phyloP scores from a whole-genome alignment of 2,888 invertebrate species.

The Trachelus iudaicus region DNA sequence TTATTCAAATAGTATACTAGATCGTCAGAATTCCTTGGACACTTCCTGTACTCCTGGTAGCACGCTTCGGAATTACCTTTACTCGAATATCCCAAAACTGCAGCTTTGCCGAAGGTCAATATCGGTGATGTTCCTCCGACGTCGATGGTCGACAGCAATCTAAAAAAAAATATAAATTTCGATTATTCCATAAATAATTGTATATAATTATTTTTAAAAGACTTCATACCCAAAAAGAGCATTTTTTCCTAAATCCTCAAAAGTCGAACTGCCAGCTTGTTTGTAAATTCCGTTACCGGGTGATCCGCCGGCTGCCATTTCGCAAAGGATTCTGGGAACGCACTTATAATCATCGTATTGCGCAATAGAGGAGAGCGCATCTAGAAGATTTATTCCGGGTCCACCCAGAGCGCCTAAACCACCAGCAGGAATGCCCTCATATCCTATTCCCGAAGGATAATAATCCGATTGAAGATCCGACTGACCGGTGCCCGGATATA shows the following conservation, averaged over 20 bases:
- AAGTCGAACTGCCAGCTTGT: slow-evolving; percentile 41
- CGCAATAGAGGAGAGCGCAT: slow-evolving; percentile 72
- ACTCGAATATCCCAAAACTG: slow-evolving; percentile 78
- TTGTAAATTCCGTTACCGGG: slow-evolving; percentile 46
- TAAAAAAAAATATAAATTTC: slow-evolving; percentile 51
- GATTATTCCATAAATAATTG: slow-evolving; percentile 6
- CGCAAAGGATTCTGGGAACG: slow-evolving; percentile 83
- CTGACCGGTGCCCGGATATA: background rate
- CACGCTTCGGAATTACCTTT: slow-evolving; percentile 72
- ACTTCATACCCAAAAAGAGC: slow-evolving; percentile 71
- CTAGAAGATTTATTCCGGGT: slow-evolving; percentile 46
- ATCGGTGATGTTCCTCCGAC: slow-evolving; percentile 73
- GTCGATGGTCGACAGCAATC: slow-evolving; percentile 71
- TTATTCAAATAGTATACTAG: slow-evolving; percentile 85
- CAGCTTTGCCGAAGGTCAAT: slow-evolving; percentile 80
- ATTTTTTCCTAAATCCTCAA: slow-evolving; percentile 50
- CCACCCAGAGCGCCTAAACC: slow-evolving; percentile 1
- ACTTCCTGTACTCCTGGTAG: slow-evolving; percentile 76
- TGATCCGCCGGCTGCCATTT: slow-evolving; percentile 70
- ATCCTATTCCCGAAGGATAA: slow-evolving; percentile 23
- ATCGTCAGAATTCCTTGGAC: slow-evolving; percentile 79
- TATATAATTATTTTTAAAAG: slow-evolving; percentile 15
- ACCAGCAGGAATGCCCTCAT: slow-evolving; percentile 19
- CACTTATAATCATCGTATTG: slow-evolving; percentile 83
- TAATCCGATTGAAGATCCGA: slow-evolving; percentile 16